Percentiles rank a stretch among this genome's conserved stretches.
Evolutionary conservation across 2,797 vertebrate species (phyloP).

Genomic region (Crax fasciolata): DNA sequence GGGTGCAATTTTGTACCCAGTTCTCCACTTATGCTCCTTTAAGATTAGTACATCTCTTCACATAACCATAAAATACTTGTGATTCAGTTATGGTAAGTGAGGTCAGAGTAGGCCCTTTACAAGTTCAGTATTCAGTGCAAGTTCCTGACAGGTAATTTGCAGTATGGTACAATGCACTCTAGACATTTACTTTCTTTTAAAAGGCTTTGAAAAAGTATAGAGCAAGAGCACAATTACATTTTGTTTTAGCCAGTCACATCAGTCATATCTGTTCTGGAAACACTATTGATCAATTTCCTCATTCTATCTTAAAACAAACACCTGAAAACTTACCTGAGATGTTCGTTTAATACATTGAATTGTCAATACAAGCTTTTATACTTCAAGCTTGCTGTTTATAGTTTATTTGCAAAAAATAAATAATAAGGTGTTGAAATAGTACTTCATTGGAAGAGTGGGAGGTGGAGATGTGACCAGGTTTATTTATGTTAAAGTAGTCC

Average conservation of each 20-base stretch:
- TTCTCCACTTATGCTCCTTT: neutral
- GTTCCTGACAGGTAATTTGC: neutral
- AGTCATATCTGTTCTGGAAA: neutral
- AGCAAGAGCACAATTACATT: neutral
- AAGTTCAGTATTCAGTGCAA: neutral
- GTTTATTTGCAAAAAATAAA: conserved; percentile 34
- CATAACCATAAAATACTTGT: neutral
- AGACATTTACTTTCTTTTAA: neutral
- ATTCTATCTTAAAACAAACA: conserved; percentile 61
- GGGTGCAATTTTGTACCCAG: neutral
- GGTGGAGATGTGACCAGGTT: too few species aligned
- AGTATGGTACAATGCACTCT: neutral
- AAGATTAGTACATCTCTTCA: neutral
- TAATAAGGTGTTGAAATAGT: neutral
- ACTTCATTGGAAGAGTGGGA: neutral
- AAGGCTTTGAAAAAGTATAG: neutral
- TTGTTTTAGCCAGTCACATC: neutral
- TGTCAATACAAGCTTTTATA: conserved; percentile 42
- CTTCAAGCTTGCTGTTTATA: neutral
- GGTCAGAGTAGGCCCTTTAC: neutral
- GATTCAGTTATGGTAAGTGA: neutral
- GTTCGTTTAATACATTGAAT: conserved; percentile 40
- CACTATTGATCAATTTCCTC: conserved; percentile 46
- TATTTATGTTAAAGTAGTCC: neutral
- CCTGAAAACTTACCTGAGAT: conserved; percentile 62